phyloP scores from a whole-genome alignment of 2,797 vertebrate species.

The Momotus momota region DNA sequence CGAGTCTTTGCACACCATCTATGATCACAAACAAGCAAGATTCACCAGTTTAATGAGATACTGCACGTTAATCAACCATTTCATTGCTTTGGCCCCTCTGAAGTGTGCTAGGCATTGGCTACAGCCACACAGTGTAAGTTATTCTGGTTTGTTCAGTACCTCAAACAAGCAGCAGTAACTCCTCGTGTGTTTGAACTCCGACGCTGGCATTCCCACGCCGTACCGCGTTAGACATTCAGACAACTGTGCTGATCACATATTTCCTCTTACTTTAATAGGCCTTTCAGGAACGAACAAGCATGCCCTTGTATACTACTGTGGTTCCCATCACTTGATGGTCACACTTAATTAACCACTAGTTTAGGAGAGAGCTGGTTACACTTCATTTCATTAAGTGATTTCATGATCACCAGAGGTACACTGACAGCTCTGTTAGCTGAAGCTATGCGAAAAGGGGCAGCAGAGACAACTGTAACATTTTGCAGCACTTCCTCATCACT shows the following conservation, averaged over 20 bases:
- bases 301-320: slow-evolving; percentile 58
- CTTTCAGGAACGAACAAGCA: slow-evolving; percentile 71
- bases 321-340: slow-evolving; percentile 67
- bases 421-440: slow-evolving; percentile 63
- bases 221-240: slow-evolving; percentile 13
- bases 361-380: slow-evolving; percentile 59
- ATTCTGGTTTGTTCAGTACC: slow-evolving; percentile 20
- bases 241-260: slow-evolving; percentile 57
- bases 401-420: slow-evolving; percentile 61
- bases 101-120: slow-evolving; percentile 13
- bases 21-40: not conserved
- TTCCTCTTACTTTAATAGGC: slow-evolving; percentile 66
- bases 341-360: slow-evolving; percentile 68
- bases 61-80: not conserved
- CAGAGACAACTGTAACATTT: slow-evolving; percentile 48
- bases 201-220: slow-evolving; percentile 13
- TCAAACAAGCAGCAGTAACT: slow-evolving; percentile 22
- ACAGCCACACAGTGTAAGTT: not conserved
- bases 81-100: not conserved
- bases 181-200: slow-evolving; percentile 2
- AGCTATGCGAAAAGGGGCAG: slow-evolving; percentile 17
- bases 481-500: slow-evolving; percentile 30
- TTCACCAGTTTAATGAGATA: not conserved
- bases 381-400: slow-evolving; percentile 73
- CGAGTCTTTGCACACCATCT: not conserved